Conservation (phyloP, 2,113 vertebrate species). For the Lethenteron camtschaticum region DNA sequence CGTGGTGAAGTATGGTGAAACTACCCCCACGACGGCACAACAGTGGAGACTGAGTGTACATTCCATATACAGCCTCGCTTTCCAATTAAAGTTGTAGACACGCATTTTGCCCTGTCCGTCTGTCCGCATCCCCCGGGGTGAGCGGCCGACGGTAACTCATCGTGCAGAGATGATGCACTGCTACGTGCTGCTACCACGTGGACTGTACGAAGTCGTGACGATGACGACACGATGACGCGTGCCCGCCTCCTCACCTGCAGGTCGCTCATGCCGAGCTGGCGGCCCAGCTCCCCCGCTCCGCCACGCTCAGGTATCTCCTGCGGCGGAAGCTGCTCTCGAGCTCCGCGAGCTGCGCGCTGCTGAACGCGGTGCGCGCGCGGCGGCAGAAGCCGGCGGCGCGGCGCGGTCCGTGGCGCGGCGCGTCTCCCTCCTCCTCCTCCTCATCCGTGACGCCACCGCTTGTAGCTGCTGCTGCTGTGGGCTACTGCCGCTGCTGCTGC, state of each 20-base stretch:
- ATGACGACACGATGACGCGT: too few species aligned
- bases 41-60: too few species aligned
- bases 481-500: too few species aligned
- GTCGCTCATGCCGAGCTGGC: conserved; percentile 5
- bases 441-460: too few species aligned
- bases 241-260: neutral
- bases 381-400: neutral
- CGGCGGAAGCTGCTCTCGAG: neutral
- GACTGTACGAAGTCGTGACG: neutral
- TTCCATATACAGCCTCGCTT: too few species aligned
- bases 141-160: neutral
- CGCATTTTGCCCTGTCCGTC: neutral
- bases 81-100: too few species aligned
- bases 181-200: neutral
- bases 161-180: neutral
- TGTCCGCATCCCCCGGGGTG: neutral
- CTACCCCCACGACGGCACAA: too few species aligned
- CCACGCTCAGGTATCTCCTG: neutral
- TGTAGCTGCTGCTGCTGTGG: too few species aligned
- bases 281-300: conserved; percentile 4
- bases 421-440: too few species aligned
- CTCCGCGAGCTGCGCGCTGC: neutral
- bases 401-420: neutral
- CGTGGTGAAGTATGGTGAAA: too few species aligned
- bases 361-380: neutral